phyloP scores from a whole-genome alignment of 2,888 invertebrate genomes.

The Oxyscelio sp. region DNA sequence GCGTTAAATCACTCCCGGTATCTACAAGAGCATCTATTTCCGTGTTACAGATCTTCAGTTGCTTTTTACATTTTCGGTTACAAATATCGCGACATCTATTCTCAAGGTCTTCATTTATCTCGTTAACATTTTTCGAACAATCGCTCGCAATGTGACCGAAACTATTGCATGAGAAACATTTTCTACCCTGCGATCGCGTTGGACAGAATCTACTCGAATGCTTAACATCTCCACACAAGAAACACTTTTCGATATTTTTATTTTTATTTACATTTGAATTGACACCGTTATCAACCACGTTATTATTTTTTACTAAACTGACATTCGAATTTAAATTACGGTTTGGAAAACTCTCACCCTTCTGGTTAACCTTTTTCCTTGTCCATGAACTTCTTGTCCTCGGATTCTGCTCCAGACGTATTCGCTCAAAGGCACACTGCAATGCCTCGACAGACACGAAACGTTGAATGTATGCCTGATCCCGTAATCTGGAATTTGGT shows the following conservation, averaged over 20 bases:
- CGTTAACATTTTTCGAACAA: neutral
- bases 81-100: too few relatives aligned
- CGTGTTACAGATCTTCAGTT: neutral
- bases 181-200: conserved; percentile 38
- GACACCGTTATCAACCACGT: too few relatives aligned
- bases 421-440: conserved; percentile 5
- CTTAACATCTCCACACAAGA: neutral
- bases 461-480: conserved; percentile 1
- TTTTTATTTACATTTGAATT: too few relatives aligned
- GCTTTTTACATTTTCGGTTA: conserved; percentile 7
- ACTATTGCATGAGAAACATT: conserved; percentile 2
- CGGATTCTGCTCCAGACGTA: too few relatives aligned
- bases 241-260: too few relatives aligned
- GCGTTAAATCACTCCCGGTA: conserved; percentile 24
- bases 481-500: neutral
- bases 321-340: too few relatives aligned
- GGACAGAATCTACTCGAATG: conserved; percentile 29
- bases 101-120: neutral
- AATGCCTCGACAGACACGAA: neutral
- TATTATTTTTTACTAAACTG: too few relatives aligned
- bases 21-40: conserved; percentile 19
- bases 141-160: conserved; percentile 10
- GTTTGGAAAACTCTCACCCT: too few relatives aligned
- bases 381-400: too few relatives aligned
- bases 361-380: too few relatives aligned